Evolutionary conservation across 2,888 invertebrate genomes (phyloP), one percentile per base, ranked within the genome.

Genomic region (Charanyca ferruginea): DNA sequence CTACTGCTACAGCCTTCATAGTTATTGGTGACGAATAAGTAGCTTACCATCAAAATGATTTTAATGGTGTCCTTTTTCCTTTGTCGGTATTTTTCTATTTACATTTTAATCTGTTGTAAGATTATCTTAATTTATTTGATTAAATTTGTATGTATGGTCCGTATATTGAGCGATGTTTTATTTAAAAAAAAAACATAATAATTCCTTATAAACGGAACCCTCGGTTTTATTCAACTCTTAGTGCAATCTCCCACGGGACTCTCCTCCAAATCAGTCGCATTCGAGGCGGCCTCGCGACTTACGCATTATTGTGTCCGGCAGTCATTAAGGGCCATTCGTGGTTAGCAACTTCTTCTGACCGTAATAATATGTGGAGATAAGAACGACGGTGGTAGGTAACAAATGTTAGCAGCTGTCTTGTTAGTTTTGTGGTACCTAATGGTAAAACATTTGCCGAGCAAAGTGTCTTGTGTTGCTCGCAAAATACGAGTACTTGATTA

Each of bases 301-400:
- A 79, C 87, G 85, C 79, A 85, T 90, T 90, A 90, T 89, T 89
- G 90, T 89, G 87, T 83, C 88, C 88, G 85, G 83, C 80, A 84
- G 80, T 93, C 94, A 93, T 94, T 94, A 94, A 83, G 89, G 87
- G 75, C 89, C 89, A 93, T 93, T 94, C 90, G 91, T 80, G 88
- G 87, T 73, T 64, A 72, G 77, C 84, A 89, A 91, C 89, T 90
- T 89, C 87, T 89, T 87, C 84, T 85, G 84, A 78, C 82, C 80
- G 73, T 86, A 88, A 88, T 86, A 88, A 88, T 87, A 86, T 80
- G 79, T 73, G 38, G 70, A 71, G 73, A 78, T 80, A 83, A 76
- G 80, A 80, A 73, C 58, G 66, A 73, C 69, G 18, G 66, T 25
- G 63, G 68, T 32, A 32, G 38, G 38, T 76, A 73, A 74, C 67